phyloP scores from a whole-genome alignment of 1,140 invertebrate genomes.

The Phenacoccus solenopsis region DNA sequence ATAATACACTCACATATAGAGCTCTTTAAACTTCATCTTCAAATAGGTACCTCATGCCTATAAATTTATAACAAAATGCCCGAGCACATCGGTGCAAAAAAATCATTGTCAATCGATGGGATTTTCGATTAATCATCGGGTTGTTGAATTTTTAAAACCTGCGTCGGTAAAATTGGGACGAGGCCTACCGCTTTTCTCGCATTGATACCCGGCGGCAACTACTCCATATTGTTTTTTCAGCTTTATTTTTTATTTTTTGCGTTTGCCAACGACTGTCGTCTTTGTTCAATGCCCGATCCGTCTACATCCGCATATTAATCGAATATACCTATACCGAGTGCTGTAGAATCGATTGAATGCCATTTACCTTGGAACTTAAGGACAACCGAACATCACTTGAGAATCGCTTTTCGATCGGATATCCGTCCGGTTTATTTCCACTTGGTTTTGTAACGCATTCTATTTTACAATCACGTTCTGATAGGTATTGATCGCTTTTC shows the following conservation, averaged over 20 bases:
- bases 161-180: background rate
- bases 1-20: too few species aligned
- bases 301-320: slow-evolving; percentile 9
- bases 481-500: too few species aligned
- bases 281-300: background rate
- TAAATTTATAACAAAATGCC: too few species aligned
- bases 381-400: background rate
- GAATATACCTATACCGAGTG: background rate
- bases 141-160: background rate
- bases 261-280: background rate
- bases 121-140: slow-evolving; percentile 9
- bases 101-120: background rate
- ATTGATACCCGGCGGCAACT: background rate
- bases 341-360: background rate
- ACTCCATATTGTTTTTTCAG: slow-evolving; percentile 9
- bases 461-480: too few species aligned
- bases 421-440: background rate
- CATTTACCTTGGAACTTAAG: slow-evolving; percentile 6
- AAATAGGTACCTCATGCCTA: too few species aligned
- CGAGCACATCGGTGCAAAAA: background rate
- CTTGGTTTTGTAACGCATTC: too few species aligned
- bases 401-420: background rate
- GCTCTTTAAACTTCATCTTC: too few species aligned
- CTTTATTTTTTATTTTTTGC: background rate
- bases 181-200: slow-evolving; percentile 7